Base-by-base conservation (phyloP, 1,140 invertebrate genomes). In the Oreohelix idahoensis region DNA sequence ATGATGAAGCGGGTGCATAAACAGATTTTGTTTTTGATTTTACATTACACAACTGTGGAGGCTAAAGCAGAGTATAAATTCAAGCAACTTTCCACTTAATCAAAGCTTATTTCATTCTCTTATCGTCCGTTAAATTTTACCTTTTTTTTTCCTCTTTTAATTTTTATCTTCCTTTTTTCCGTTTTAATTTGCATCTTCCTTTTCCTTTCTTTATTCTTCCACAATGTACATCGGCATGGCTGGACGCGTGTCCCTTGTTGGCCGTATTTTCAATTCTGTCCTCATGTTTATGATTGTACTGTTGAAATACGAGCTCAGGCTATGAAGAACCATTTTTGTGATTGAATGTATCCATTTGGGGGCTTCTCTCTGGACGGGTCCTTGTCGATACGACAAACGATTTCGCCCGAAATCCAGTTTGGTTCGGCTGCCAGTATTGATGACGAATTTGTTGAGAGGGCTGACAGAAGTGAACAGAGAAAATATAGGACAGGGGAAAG, bases 281-380 rank as follows among this genome's bases (percentile, higher is more conserved):
- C 53, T 58, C 53, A 23, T 58, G 15, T 58, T 58, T 58, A 58
- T 23, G 53, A 58, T 15, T 23, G 53, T 23, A n/a, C 53, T 58
- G 53, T 58, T 15, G 53, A 58, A n/a, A 58, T 49, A 49, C 45
- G 53, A 58, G 53, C 26, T 15, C 5, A 4, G 53, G 8, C 53
- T 13, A 23, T 15, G 26, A 23, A 58, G 53, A 58, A 49, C 26
- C 53, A 58, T 58, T 23, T 58, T n/a, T 58, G 53, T n/a, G 53
- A 58, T 58, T 58, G 53, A 58, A 58, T 58, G 53, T 58, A 58
- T 58, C 53, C 53, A 58, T 58, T 58, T 58, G 26, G 53, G 26
- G 13, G 13, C 5, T 15, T 58, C 26, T n/a, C 13, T n/a, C 13
- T 15, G 13, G 53, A 15, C 26, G 13, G 53, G 15, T n/a, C 53